phyloP scores from a whole-genome alignment of 2,113 vertebrate genomes.

The Tylochromis polylepis region DNA sequence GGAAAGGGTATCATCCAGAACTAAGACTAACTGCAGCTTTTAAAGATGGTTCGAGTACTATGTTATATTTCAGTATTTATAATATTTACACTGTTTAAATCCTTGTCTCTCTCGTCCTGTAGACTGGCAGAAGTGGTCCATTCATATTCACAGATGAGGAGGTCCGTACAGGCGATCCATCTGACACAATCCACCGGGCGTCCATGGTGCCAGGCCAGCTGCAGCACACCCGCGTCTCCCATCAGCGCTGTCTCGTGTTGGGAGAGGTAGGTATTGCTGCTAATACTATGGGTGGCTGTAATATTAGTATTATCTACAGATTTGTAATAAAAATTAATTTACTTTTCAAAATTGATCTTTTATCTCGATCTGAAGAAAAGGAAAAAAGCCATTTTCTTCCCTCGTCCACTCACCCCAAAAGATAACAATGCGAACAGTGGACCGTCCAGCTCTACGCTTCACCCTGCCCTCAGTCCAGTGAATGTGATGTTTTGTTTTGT shows the following conservation, averaged over 20 bases:
- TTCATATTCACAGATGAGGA: conserved; percentile 84
- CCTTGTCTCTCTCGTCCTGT: not conserved
- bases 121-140: conserved; percentile 66
- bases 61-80: too few relatives aligned
- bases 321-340: not conserved
- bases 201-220: conserved; percentile 81
- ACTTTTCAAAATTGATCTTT: not conserved
- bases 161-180: conserved; percentile 81
- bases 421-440: conserved; percentile 60
- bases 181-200: conserved; percentile 82
- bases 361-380: conserved; percentile 68
- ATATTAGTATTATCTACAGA: too few relatives aligned
- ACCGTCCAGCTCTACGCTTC: conserved; percentile 10
- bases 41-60: not conserved
- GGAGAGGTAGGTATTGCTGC: conserved; percentile 32
- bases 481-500: not conserved
- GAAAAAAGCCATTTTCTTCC: conserved; percentile 82
- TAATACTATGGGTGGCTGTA: too few relatives aligned
- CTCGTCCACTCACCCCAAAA: conserved; percentile 81
- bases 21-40: not conserved
- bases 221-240: conserved; percentile 39
- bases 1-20: too few relatives aligned
- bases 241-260: conserved; percentile 73
- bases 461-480: conserved; percentile 36
- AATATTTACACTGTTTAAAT: too few relatives aligned